Evolutionary conservation across 2,888 invertebrate genomes (phyloP), one percentile per base, ranked within the genome.

Genomic region (Drosophila villosipedis): DNA sequence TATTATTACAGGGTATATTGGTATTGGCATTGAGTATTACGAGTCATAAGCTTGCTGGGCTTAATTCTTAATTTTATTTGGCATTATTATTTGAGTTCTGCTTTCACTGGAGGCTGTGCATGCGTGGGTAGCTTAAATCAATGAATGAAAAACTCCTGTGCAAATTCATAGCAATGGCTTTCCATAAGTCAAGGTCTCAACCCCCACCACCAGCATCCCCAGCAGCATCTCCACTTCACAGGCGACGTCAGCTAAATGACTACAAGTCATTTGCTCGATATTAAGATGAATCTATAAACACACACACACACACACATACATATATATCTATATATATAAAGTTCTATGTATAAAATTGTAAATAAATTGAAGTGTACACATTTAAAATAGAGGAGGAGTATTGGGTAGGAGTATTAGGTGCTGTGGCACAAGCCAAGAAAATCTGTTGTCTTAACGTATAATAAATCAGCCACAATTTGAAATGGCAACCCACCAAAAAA

Each of bases 391-490:
- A 14, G 10, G 12, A 54, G 39, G 43, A 41, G 41, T 64, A n/a
- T 35, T 16, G 35, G 14, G 35, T 2, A 6, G 37, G 5, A 16
- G 37, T 6, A 16, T 16, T 37, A 6, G 37, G 37, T 37, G 37
- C 37, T 37, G 16, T 37, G 37, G 39, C 30, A 37, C 47, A 63
- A 72, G 68, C 69, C 55, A 73, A 65, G 69, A n/a, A 85, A 85
- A 87, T 89, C 88, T 84, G 89, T 85, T 85, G 89, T 87, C 89
- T 89, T 89, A 85, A 82, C 84, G 89, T 87, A 89, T 85, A 85
- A 89, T 85, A 85, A 85, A 89, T 85, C 89, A 85, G 89, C 87
- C 82, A 57, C 87, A 89, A 84, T 78, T 80, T 80, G 71, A 81
- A 80, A 80, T 78, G 71, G 68, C 60, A 68, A 25, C 16, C 54